These are phyloP conservation scores for Euplexia lucipara DNA, from an alignment of 2,888 invertebrate species.

Conservation along the genomic window DNA sequence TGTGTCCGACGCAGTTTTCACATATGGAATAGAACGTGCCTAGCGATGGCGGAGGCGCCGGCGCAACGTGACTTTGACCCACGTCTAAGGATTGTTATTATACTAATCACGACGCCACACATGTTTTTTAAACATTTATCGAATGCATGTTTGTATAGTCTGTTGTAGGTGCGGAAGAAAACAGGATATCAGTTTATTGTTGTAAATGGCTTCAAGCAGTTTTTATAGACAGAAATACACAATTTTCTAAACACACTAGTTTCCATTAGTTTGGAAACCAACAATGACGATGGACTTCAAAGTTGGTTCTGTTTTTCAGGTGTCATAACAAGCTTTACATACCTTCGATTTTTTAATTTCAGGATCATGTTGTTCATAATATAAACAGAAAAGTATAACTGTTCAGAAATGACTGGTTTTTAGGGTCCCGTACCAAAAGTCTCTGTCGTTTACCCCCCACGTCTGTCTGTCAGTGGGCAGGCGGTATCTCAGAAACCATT, in stretches of 20 bases:
- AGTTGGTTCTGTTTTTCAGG: conserved; percentile 1
- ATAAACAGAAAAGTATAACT: neutral
- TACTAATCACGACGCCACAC: conserved; percentile 60
- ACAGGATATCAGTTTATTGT: conserved; percentile 35
- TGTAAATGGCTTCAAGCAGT: conserved; percentile 22
- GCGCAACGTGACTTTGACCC: conserved; percentile 76
- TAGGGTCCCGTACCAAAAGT: too few relatives aligned
- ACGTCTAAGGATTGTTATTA: conserved; percentile 63
- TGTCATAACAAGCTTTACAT: neutral
- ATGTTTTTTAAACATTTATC: conserved; percentile 49
- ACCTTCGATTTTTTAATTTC: neutral
- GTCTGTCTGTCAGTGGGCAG: too few relatives aligned
- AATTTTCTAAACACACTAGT: conserved; percentile 23
- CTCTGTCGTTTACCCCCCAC: too few relatives aligned
- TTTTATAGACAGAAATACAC: conserved; percentile 21
- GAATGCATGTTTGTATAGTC: conserved; percentile 26
- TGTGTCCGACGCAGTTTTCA: conserved; percentile 52
- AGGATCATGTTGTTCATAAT: neutral
- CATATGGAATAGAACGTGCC: conserved; percentile 69
- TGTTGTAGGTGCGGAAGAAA: conserved; percentile 31
- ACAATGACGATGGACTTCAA: conserved; percentile 20
- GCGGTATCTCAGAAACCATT: too few relatives aligned
- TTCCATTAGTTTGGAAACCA: conserved; percentile 27
- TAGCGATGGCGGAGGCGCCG: conserved; percentile 52
- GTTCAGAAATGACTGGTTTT: too few relatives aligned